Evolutionary conservation across 2,113 vertebrate genomes (phyloP).

Genomic region (Elaphurus davidianus): DNA sequence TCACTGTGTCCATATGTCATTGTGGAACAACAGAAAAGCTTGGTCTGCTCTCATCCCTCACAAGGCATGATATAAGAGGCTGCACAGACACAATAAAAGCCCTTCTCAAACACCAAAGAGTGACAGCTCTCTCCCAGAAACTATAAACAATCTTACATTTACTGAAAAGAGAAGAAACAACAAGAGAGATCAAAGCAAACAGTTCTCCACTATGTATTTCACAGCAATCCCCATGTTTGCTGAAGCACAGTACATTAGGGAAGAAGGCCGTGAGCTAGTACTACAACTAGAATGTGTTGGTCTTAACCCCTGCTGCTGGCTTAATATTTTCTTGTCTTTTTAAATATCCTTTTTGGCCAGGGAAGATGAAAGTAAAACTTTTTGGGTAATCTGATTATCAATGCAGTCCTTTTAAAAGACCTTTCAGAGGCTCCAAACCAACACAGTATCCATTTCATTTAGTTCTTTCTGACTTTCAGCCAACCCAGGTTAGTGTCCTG

Average conservation of each 20-base stretch:
- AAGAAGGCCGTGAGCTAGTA: background rate
- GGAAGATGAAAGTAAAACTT: conserved; percentile 51
- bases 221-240: background rate
- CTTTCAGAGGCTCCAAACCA: background rate
- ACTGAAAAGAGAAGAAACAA: conserved; percentile 25
- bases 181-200: conserved; percentile 34
- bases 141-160: conserved; percentile 34
- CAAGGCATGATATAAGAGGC: background rate
- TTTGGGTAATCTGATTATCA: conserved; percentile 2
- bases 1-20: background rate
- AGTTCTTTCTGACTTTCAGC: background rate
- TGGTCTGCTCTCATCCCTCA: background rate
- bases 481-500: background rate
- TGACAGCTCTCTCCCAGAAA: background rate
- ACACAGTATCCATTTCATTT: background rate
- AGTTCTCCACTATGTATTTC: background rate
- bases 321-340: conserved; percentile 19
- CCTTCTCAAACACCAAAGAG: background rate
- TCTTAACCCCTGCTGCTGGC: conserved; percentile 33
- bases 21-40: background rate
- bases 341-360: conserved; percentile 42
- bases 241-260: background rate
- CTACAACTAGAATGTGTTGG: background rate
- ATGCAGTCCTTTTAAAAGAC: background rate
- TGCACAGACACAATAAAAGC: background rate